Conservation (phyloP, 2,797 vertebrate species). For the Pangasius djambal region DNA sequence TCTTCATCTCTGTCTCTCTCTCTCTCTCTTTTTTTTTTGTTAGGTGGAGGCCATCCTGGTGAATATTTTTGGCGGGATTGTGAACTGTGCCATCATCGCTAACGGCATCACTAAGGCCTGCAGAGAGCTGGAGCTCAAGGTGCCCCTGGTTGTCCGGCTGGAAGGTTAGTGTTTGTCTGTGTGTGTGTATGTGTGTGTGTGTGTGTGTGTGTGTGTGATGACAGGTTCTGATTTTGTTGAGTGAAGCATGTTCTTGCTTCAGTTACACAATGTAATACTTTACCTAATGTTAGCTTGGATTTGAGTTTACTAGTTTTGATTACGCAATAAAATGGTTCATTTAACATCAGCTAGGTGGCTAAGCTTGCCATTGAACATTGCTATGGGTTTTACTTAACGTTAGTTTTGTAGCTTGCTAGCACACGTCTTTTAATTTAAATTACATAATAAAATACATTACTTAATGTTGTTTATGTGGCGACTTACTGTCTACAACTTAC, state of each 20-base stretch:
- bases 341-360: neutral
- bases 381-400: neutral
- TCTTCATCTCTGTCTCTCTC: neutral
- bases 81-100: conserved; percentile 97
- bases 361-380: neutral
- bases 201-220: neutral
- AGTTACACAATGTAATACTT: neutral
- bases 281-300: neutral
- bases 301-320: neutral
- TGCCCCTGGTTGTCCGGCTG: conserved; percentile 93
- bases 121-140: conserved; percentile 90
- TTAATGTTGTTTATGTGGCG: neutral
- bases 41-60: conserved; percentile 97
- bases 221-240: neutral
- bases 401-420: neutral
- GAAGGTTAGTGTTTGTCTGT: conserved; percentile 81
- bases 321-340: neutral
- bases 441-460: neutral
- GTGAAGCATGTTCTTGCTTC: neutral
- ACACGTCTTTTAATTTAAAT: neutral
- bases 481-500: neutral
- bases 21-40: neutral
- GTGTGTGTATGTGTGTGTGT: conserved; percentile 15
- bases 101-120: conserved; percentile 98
- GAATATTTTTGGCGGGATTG: conserved; percentile 97